A percentile compares a stretch with the other conserved stretches of the same genome.
Evolutionary conservation across 2,113 vertebrate species (phyloP).

Genomic region (Rhinopomastus cyanomelas): DNA sequence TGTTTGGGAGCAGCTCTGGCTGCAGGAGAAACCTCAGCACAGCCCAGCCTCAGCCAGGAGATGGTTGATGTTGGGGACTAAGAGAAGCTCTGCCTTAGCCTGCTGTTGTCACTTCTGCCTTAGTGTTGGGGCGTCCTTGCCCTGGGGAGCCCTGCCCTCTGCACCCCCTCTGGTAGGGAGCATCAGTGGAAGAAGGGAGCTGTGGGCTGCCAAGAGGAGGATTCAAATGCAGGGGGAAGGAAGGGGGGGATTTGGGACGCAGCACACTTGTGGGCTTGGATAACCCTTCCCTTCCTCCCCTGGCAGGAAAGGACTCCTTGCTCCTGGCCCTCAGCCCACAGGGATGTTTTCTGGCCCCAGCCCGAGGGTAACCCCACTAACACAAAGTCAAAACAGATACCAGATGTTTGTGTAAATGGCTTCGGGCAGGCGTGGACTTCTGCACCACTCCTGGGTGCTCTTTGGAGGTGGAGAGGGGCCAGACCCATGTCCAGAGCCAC

Average conservation of each 20-base stretch:
- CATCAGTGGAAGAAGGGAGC: not conserved
- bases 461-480: fast-evolving
- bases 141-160: not conserved
- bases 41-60: fast-evolving
- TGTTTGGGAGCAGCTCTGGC: not conserved
- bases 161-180: not conserved
- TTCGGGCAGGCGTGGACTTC: not conserved
- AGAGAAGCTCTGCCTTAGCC: not conserved
- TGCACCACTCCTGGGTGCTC: not conserved
- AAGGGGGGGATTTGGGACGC: not conserved
- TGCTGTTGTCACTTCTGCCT: not conserved
- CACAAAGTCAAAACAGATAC: not conserved
- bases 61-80: not conserved
- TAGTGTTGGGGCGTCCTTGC: not conserved
- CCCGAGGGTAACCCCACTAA: not conserved
- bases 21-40: not conserved
- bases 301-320: not conserved
- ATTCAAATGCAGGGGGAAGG: not conserved
- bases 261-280: not conserved
- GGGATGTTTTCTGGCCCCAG: not conserved
- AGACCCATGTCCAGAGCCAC: fast-evolving
- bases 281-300: not conserved
- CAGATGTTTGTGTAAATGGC: fast-evolving
- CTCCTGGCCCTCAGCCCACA: not conserved
- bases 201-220: not conserved